These are phyloP conservation scores for Drosophila robusta DNA, from an alignment of 2,888 invertebrate species.

Conservation along the genomic window DNA sequence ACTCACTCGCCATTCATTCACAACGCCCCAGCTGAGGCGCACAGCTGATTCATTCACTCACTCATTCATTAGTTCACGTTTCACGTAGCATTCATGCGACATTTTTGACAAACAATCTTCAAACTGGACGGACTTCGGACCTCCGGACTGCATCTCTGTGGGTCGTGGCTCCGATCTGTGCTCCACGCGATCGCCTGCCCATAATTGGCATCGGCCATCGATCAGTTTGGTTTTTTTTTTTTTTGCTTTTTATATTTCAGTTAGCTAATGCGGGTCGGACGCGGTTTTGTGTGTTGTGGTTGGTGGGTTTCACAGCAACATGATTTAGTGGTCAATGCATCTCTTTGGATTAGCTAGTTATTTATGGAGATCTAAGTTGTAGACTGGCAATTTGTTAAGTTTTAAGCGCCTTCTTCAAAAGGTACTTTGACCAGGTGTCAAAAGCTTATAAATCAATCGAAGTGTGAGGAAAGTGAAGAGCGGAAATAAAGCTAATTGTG, in stretches of 20 bases:
- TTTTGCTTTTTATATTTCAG: background rate
- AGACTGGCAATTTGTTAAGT: conserved; percentile 47
- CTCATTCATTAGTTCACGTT: conserved; percentile 48
- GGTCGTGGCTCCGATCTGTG: conserved; percentile 25
- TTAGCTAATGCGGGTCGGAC: conserved; percentile 52
- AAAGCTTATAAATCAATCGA: conserved; percentile 16
- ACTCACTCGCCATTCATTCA: conserved; percentile 55
- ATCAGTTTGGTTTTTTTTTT: conserved; percentile 36
- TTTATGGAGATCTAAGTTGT: conserved; percentile 6
- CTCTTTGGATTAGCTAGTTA: conserved; percentile 19
- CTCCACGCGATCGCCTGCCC: conserved; percentile 26
- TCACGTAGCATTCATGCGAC: conserved; percentile 64
- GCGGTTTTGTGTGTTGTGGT: conserved; percentile 38
- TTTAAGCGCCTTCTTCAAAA: conserved; percentile 35
- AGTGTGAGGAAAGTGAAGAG: background rate
- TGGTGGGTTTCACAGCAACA: conserved; percentile 17
- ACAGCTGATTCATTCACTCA: conserved; percentile 41
- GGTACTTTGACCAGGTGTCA: conserved; percentile 11
- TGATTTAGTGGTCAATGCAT: conserved; percentile 55
- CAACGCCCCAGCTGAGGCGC: conserved; percentile 37
- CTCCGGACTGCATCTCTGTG: conserved; percentile 27
- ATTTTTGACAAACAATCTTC: conserved; percentile 71
- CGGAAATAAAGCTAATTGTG: background rate
- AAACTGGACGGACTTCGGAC: conserved; percentile 10
- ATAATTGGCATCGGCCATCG: conserved; percentile 59